Evolutionary conservation across 1,140 invertebrate species (phyloP), one percentile per base, ranked within the genome.

Genomic region (Ostrea edulis): DNA sequence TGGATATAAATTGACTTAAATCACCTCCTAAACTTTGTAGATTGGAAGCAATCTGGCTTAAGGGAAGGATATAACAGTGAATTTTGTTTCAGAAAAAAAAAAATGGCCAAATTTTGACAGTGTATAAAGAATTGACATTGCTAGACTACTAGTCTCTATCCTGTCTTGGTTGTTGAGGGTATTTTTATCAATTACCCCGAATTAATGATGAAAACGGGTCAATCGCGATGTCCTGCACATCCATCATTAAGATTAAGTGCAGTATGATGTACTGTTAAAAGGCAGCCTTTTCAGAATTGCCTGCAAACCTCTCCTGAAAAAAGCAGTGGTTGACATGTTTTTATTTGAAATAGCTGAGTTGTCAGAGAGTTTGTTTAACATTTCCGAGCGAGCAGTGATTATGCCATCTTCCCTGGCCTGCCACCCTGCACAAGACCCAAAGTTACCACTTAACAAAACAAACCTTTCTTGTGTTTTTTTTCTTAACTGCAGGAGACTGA

Each of bases 321-420:
- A 77, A 77, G 68, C 29, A 77, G 68, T 77, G 58, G 53, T 44
- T 9, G 83, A 62, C 54, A 85, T 85, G 83, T 85, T 85, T 85
- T 53, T 85, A 25, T 35, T 58, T 20, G 54, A 85, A 85, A 85
- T 85, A 85, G 29, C 54, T 35, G 54, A n/a, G 83, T 85, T 54
- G 83, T 62, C 83, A 22, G 29, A 62, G 83, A 62, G 54, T 85
- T 85, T 85, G 83, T 62, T 85, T 85, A 85, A 85, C 83, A 35
- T 85, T 35, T 85, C 29, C 2, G 22, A 77, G 68, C 14, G 68
- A 29, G 68, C 68, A 62, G 53, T 20, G 51, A 85, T 54, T 54
- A 35, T 62, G 55, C 29, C 83, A 85, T 85, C 53, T 54, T 85
- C 51, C 4, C 22, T 55, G 51, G 14, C 83, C 54, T 25, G 9